These are phyloP conservation scores for Halisarca cf. caerulea DNA, from an alignment of 37 sponge, comb jelly and placozoan species.

Conservation along the genomic window DNA sequence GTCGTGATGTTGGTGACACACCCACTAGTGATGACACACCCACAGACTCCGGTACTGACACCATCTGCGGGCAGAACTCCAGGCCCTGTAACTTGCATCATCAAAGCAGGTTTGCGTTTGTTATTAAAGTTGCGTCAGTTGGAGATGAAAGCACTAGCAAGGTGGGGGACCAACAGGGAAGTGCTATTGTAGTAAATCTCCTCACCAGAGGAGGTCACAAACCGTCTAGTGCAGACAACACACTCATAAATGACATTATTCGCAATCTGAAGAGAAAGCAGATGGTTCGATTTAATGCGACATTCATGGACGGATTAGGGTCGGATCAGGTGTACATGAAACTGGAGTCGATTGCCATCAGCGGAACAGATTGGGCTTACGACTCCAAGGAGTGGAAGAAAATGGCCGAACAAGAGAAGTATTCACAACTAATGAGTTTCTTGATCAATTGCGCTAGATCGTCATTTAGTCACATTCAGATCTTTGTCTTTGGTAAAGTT, in stretches of 20 bases:
- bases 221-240: background rate
- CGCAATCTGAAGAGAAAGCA: background rate
- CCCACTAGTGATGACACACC: background rate
- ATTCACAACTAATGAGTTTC: background rate
- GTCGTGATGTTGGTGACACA: background rate
- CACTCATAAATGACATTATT: background rate
- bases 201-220: background rate
- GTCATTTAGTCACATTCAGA: background rate
- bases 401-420: background rate
- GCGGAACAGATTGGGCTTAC: background rate
- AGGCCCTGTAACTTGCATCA: constrained; percentile 14
- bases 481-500: background rate
- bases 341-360: background rate
- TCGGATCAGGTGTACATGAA: background rate
- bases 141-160: background rate
- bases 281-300: constrained; percentile 1
- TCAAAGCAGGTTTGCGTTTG: background rate
- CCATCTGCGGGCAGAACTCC: background rate
- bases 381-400: background rate
- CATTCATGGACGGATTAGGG: background rate
- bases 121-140: background rate
- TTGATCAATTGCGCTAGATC: background rate
- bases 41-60: background rate
- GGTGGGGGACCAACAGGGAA: background rate
- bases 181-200: background rate